These are phyloP conservation scores for Oryctolagus cuniculus DNA, from an alignment of 2,113 vertebrate genomes.

Conservation along the genomic window mOryCun1.1 NC_091445.1:40443501-40444000, in stretches of 20 bases:
- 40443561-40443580: not conserved
- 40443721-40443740: not conserved
- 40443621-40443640: not conserved
- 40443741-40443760: not conserved
- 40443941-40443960: not conserved
- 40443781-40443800: accelerated
- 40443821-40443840: not conserved
- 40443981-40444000: not conserved
- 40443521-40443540: not conserved
- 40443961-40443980: not conserved
- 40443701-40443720: accelerated
- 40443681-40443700: not conserved
- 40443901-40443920: not conserved
- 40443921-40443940: not conserved
- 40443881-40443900: not conserved
- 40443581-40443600: not conserved
- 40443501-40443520: not conserved
- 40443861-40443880: not conserved
- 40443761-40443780: not conserved
- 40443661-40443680: not conserved
- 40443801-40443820: too few relatives aligned
- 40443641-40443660: not conserved
- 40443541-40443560: not conserved
- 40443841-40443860: not conserved
- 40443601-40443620: not conserved